Conservation (phyloP, 1,140 invertebrate genomes). For the Archegozetes longisetosus region DNA sequence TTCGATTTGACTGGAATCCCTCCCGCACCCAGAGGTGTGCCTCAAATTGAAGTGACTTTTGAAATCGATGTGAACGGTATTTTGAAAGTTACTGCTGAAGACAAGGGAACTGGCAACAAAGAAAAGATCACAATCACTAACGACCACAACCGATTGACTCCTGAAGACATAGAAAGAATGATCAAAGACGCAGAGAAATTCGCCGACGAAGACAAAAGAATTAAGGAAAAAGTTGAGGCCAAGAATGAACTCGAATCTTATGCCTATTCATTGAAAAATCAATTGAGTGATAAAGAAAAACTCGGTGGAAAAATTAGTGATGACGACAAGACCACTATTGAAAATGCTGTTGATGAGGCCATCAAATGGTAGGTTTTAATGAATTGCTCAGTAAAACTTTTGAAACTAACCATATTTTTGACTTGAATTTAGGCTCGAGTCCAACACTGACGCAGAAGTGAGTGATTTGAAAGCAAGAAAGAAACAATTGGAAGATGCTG, state of each 20-base stretch:
- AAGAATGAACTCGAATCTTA: conserved; percentile 80
- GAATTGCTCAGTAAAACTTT: not conserved
- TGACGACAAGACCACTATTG: conserved; percentile 88
- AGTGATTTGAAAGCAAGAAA: conserved; percentile 93
- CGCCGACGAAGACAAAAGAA: conserved; percentile 93
- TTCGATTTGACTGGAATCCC: conserved; percentile 97
- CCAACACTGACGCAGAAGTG: conserved; percentile 79
- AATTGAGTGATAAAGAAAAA: conserved; percentile 93
- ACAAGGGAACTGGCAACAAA: conserved; percentile 94
- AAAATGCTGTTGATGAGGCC: conserved; percentile 80
- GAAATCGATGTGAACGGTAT: conserved; percentile 99
- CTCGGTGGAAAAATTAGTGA: conserved; percentile 78
- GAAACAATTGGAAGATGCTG: conserved; percentile 86
- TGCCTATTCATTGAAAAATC: conserved; percentile 94
- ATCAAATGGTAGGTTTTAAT: conserved; percentile 62
- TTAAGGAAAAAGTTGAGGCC: conserved; percentile 91
- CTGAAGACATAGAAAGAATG: conserved; percentile 97
- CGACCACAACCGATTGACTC: conserved; percentile 87
- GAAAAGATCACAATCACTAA: conserved; percentile 99
- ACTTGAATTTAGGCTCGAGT: conserved; percentile 45
- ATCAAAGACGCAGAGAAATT: conserved; percentile 97
- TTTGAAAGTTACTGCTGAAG: conserved; percentile 81
- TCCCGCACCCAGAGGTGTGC: conserved; percentile 84
- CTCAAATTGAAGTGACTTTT: conserved; percentile 75
- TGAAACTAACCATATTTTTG: conserved; percentile 1